Percentiles rank a stretch among this genome's conserved stretches.
Conservation (phyloP, 2,113 vertebrate species). For the Emydocephalus ijimae region DNA sequence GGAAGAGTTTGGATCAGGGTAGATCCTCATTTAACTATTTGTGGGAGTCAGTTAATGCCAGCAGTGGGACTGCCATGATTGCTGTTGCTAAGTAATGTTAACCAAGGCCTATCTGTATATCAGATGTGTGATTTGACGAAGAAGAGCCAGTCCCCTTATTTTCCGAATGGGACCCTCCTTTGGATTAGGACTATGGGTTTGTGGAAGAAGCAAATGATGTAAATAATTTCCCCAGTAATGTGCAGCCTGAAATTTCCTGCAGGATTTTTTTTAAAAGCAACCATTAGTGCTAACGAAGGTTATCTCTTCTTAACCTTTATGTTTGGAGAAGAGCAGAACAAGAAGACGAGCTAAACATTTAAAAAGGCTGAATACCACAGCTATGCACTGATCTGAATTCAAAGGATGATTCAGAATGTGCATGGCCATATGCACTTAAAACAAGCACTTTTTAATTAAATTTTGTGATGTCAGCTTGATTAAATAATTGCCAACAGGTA, state of each 20-base stretch:
- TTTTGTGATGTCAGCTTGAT: neutral
- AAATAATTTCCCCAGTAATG: neutral
- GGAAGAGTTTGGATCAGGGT: neutral
- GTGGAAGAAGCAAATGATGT: neutral
- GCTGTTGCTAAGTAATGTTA: neutral
- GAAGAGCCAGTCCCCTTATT: neutral
- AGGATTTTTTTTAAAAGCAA: neutral
- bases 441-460: neutral
- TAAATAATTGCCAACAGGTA: neutral
- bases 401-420: neutral
- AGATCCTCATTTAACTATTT: neutral
- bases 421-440: neutral
- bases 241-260: neutral
- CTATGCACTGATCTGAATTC: neutral
- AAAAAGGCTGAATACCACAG: neutral
- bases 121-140: neutral
- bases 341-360: neutral
- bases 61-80: neutral
- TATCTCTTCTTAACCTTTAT: neutral
- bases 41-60: neutral
- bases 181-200: neutral
- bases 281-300: neutral
- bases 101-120: neutral
- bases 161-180: neutral
- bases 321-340: neutral